These are phyloP conservation scores for Agonopterix alstromeriana DNA, from an alignment of 2,888 invertebrate genomes.

Conservation along the genomic window DNA sequence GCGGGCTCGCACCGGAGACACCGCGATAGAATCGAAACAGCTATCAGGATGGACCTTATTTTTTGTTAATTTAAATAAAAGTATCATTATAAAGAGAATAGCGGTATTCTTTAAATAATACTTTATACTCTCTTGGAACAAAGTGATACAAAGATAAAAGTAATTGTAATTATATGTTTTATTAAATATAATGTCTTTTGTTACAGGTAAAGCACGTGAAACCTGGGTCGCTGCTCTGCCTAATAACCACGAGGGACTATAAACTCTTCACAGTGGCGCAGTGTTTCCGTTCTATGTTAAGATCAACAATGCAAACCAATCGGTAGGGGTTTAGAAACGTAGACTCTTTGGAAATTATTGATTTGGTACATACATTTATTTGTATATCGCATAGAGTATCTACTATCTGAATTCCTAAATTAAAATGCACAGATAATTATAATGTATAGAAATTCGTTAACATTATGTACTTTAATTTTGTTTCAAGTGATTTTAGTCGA, in stretches of 20 bases:
- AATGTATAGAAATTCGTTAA: slow-evolving; percentile 43
- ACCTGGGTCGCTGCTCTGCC: slow-evolving; percentile 52
- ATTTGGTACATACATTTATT: slow-evolving; percentile 48
- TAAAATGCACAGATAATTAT: slow-evolving; percentile 49
- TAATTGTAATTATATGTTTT: neutral
- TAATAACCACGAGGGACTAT: slow-evolving; percentile 38
- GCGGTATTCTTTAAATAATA: slow-evolving; percentile 55
- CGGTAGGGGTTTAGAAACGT: slow-evolving; percentile 29
- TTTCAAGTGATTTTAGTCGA: slow-evolving; percentile 44
- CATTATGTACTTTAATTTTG: slow-evolving; percentile 39
- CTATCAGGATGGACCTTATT: slow-evolving; percentile 57
- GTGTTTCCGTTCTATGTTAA: slow-evolving; percentile 38
- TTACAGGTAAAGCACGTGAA: slow-evolving; percentile 68
- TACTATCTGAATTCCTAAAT: slow-evolving; percentile 43
- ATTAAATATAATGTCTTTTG: slow-evolving; percentile 26
- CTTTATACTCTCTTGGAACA: slow-evolving; percentile 18
- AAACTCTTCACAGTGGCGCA: slow-evolving; percentile 50
- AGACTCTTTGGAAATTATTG: slow-evolving; percentile 30
- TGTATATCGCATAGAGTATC: slow-evolving; percentile 46
- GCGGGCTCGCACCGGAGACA: slow-evolving; percentile 50
- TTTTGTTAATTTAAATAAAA: slow-evolving; percentile 61
- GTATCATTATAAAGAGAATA: slow-evolving; percentile 15
- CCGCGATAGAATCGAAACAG: slow-evolving; percentile 61
- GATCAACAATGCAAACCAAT: slow-evolving; percentile 24
- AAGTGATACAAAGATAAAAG: neutral